These are phyloP conservation scores for Xyrichtys novacula DNA, from an alignment of 2,797 vertebrate genomes.

Conservation along the genomic window DNA sequence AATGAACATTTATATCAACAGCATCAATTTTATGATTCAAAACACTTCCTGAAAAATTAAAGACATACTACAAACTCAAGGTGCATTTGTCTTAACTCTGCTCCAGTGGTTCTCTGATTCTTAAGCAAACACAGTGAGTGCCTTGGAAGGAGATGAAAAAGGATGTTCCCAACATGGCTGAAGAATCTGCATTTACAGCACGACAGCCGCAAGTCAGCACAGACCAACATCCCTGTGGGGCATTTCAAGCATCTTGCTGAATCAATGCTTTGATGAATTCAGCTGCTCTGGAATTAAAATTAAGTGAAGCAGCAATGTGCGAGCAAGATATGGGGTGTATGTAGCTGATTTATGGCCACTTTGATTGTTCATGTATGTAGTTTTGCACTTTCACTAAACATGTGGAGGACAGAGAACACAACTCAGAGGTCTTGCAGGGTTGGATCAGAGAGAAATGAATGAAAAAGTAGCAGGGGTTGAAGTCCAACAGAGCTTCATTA, in stretches of 20 bases:
- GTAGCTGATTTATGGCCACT: constrained; percentile 35
- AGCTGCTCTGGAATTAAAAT: constrained; percentile 14
- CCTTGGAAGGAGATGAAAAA: constrained; percentile 9
- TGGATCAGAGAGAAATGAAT: constrained; percentile 48
- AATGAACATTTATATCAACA: not conserved
- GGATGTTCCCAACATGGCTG: constrained; percentile 24
- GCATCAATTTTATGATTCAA: not conserved
- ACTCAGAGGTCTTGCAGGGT: constrained; percentile 10
- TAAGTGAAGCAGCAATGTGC: constrained; percentile 16
- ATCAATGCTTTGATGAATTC: constrained; percentile 46
- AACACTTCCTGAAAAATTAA: not conserved
- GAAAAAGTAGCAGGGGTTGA: constrained; percentile 44
- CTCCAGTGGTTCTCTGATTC: constrained; percentile 1
- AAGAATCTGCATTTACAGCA: constrained; percentile 40
- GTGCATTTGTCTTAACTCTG: constrained; percentile 4
- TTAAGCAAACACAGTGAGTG: not conserved
- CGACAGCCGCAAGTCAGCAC: constrained; percentile 31
- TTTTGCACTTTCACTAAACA: constrained; percentile 48
- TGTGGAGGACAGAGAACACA: constrained; percentile 42
- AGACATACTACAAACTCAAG: not conserved
- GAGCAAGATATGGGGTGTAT: constrained; percentile 4
- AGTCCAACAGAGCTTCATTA: constrained; percentile 65
- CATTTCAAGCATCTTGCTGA: constrained; percentile 25
- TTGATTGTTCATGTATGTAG: constrained; percentile 45
- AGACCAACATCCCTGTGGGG: constrained; percentile 26